These are phyloP conservation scores for Macrosoma leucophasiata DNA, from an alignment of 2,888 invertebrate species.

Conservation along the genomic window DNA sequence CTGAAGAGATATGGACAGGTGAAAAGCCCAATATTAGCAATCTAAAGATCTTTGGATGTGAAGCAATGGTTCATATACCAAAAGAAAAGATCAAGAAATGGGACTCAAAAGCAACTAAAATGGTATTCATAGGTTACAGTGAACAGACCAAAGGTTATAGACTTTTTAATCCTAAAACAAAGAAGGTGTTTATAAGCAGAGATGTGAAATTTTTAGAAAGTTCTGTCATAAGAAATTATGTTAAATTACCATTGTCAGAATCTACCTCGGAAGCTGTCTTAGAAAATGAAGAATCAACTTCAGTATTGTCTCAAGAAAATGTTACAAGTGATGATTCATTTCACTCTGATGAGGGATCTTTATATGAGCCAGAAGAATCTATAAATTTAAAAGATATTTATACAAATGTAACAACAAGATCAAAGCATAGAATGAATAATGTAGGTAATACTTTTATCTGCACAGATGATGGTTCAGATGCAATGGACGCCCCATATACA, in stretches of 20 bases:
- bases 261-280: conserved; percentile 37
- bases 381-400: not conserved
- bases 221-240: too few relatives aligned
- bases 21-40: conserved; percentile 35
- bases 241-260: too few relatives aligned
- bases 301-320: conserved; percentile 23
- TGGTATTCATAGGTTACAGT: conserved; percentile 35
- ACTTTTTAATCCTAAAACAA: conserved; percentile 35
- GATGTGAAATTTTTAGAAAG: conserved; percentile 31
- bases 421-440: conserved; percentile 1
- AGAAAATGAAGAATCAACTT: conserved; percentile 35
- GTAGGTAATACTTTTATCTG: conserved; percentile 15
- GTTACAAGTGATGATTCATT: conserved; percentile 1
- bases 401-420: not conserved
- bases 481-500: conserved; percentile 19
- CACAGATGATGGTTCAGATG: conserved; percentile 11
- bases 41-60: conserved; percentile 37
- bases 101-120: too few relatives aligned
- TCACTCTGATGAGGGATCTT: conserved; percentile 9
- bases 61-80: too few relatives aligned
- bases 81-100: too few relatives aligned
- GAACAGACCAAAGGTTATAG: conserved; percentile 40
- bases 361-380: conserved; percentile 1
- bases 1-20: conserved; percentile 40
- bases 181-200: too few relatives aligned